Evolutionary conservation across 1,140 invertebrate species (phyloP).

Genomic region (Archivesica marissinica): DNA sequence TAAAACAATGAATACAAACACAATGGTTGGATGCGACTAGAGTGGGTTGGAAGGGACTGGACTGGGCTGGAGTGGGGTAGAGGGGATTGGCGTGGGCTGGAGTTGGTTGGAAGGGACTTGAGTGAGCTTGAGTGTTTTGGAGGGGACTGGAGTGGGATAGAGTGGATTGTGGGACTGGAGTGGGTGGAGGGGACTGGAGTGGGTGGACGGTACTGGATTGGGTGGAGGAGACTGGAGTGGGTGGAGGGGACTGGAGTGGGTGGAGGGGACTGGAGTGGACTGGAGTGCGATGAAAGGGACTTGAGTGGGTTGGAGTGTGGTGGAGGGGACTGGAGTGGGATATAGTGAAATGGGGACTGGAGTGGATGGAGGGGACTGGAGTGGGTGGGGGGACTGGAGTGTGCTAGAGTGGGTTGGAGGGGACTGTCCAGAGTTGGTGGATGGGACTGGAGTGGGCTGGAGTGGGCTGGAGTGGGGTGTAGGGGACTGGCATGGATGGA

Average conservation of each 20-base stretch:
- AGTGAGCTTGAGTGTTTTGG: not conserved
- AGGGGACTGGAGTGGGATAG: not conserved
- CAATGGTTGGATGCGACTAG: not conserved
- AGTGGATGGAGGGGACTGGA: not conserved
- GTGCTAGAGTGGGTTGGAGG: not conserved
- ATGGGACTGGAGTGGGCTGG: too few species aligned
- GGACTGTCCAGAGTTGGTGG: not conserved
- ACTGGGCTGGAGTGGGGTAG: not conserved
- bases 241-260: not conserved
- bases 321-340: not conserved
- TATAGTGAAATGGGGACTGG: not conserved
- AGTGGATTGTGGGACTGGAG: not conserved
- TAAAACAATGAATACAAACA: too few species aligned
- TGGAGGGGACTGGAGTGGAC: too few species aligned
- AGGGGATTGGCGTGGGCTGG: not conserved
- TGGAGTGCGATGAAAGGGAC: too few species aligned
- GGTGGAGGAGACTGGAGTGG: not conserved
- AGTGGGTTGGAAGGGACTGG: not conserved
- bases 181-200: not conserved
- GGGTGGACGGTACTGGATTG: not conserved
- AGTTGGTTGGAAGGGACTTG: not conserved
- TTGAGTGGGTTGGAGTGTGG: conserved; percentile 10
- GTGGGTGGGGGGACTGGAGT: not conserved
- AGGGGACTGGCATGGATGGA: too few species aligned
- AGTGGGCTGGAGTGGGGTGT: too few species aligned